phyloP scores from a whole-genome alignment of 2,888 invertebrate species.

The Leptopterna dolabrata region DNA sequence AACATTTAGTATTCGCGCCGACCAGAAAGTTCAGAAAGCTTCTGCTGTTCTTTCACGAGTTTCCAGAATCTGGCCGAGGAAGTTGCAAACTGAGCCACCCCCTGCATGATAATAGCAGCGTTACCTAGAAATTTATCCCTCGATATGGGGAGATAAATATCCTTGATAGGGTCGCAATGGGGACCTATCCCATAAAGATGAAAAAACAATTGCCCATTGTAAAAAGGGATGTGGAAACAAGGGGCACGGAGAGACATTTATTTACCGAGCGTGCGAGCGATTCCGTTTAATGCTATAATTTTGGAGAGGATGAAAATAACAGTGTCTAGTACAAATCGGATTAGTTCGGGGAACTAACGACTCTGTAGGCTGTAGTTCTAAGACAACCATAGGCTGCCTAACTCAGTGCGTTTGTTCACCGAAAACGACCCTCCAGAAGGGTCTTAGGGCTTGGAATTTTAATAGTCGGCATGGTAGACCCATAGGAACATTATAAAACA shows the following conservation, averaged over 20 bases:
- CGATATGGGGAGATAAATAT: neutral
- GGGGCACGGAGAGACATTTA: neutral
- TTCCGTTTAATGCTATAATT: neutral
- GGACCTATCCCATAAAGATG: neutral
- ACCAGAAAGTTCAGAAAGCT: no score
- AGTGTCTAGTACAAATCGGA: neutral
- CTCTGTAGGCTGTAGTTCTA: no score
- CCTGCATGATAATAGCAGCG: neutral
- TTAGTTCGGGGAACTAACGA: neutral
- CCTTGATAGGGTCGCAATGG: neutral
- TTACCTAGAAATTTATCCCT: neutral
- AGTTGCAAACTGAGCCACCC: neutral
- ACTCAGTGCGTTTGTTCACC: no score
- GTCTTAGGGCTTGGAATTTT: no score
- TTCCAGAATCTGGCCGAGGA: no score
- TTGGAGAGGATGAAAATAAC: neutral
- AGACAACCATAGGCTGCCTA: no score
- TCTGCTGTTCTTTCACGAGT: no score
- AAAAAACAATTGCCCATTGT: neutral
- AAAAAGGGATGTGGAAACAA: neutral
- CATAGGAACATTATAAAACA: no score
- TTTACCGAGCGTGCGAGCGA: neutral
- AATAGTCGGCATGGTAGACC: no score
- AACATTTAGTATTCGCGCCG: no score
- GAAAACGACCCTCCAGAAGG: no score